phyloP scores from a whole-genome alignment of 2,888 invertebrate genomes.

The Lasioglossum zephyrum region DNA sequence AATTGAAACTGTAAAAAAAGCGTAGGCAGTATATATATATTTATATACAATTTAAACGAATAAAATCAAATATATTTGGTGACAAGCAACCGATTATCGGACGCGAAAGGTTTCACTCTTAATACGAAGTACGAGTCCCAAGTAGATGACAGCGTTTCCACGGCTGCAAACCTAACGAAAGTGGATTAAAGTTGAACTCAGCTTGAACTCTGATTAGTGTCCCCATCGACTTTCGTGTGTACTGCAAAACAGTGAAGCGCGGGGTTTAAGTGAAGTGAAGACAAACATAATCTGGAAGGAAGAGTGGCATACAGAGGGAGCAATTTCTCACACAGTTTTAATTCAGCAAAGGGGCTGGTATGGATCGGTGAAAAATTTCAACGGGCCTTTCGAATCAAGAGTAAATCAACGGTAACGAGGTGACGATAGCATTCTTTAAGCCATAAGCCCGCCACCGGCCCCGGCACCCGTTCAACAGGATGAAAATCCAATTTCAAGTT shows the following conservation, averaged over 20 bases:
- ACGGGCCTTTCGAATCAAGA: slow-evolving; percentile 17
- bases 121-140: slow-evolving; percentile 13
- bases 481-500: slow-evolving; percentile 56
- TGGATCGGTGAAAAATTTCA: slow-evolving; percentile 10
- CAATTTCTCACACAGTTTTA: slow-evolving; percentile 6
- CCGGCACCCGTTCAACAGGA: slow-evolving; percentile 6
- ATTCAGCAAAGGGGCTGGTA: background rate
- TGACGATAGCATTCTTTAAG: background rate
- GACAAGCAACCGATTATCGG: background rate
- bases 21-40: background rate
- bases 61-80: background rate
- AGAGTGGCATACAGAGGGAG: background rate
- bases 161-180: slow-evolving; percentile 44
- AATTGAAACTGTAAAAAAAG: background rate
- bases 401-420: slow-evolving; percentile 29
- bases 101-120: slow-evolving; percentile 30
- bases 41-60: background rate
- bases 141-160: slow-evolving; percentile 29
- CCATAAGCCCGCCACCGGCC: background rate
- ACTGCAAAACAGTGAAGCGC: background rate
- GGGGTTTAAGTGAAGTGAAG: background rate
- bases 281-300: background rate
- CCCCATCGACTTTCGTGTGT: slow-evolving; percentile 28
- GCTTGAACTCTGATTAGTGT: slow-evolving; percentile 37
- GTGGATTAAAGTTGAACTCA: slow-evolving; percentile 48